Evolutionary conservation across 2,888 invertebrate species (phyloP), one percentile per base, ranked within the genome.

Genomic region (Malachius bipustulatus): DNA sequence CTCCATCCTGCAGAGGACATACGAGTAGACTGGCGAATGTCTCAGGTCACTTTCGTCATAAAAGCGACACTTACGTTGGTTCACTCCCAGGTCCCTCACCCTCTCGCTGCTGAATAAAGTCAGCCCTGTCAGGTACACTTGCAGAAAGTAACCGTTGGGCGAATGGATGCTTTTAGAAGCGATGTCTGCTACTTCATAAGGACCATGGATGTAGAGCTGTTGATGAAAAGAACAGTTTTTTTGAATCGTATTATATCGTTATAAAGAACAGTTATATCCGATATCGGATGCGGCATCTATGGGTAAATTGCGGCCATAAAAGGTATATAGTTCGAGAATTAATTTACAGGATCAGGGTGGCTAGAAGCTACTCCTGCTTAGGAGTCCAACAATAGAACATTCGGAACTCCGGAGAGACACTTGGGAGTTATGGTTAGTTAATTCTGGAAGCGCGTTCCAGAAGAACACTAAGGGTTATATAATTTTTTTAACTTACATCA

Each of bases 51-150:
- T 73, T 53, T 83, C 83, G 39, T 70, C 57, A n/a, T 65, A 62
- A 47, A 75, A 78, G 26, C 77, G 71, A 48, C 82, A 83, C 38
- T 75, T 71, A 32, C 82, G 68, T 49, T 82, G 82, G 2, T 62
- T 65, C 0, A 75, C 62, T n/a, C 64, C 69, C 35, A 80, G 59
- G 16, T 38, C 34, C 37, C 48, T 53, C 2, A 56, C 51, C 14
- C 53, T 49, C 2, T 57, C 51, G 24, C 55, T 60, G 31, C 56
- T 60, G 37, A 60, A 57, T 16, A 62, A 47, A 3, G 59, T 56
- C 24, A 61, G 40, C 2, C 54, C 60, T 6, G 52, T 52, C 26
- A 62, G 35, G 36, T 55, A 60, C 1, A 62, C 39, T 45, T 62
- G 60, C 14, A 62, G 36, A 31, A 56, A 59, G 35, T 47, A 55